phyloP scores from a whole-genome alignment of 2,797 vertebrate genomes.

The Pseudochirops cupreus region DNA sequence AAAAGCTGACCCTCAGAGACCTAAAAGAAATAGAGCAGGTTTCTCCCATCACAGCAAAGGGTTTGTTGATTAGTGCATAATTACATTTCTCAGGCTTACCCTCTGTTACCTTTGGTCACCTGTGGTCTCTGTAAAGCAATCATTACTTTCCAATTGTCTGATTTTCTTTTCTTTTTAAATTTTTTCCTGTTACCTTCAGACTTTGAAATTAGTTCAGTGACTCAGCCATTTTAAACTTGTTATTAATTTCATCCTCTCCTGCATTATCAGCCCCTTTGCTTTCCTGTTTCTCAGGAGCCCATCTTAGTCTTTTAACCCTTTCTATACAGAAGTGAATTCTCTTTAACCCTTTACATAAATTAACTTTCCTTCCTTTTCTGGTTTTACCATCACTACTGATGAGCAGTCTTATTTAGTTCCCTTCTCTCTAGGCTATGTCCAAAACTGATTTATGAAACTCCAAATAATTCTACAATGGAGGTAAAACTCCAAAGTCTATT shows the following conservation, averaged over 20 bases:
- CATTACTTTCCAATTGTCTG: slow-evolving; percentile 47
- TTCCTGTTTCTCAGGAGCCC: slow-evolving; percentile 23
- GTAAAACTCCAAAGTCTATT: slow-evolving; percentile 10
- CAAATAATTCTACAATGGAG: not conserved
- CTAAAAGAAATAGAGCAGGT: not conserved
- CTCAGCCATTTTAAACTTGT: slow-evolving; percentile 62
- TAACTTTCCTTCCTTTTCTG: not conserved
- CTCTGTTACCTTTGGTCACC: slow-evolving; percentile 35
- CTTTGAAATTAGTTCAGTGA: slow-evolving; percentile 60
- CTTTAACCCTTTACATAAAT: not conserved
- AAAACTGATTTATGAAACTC: not conserved
- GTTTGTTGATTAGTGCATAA: not conserved
- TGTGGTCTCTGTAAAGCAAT: slow-evolving; percentile 59
- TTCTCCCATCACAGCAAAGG: not conserved
- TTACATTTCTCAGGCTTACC: not conserved
- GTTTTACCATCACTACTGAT: not conserved
- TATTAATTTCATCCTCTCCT: slow-evolving; percentile 6
- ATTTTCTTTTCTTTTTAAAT: not conserved
- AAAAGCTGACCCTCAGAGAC: not conserved
- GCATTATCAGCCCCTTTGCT: not conserved
- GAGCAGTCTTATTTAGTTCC: not conserved
- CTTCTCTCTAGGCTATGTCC: not conserved
- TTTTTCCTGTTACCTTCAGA: slow-evolving; percentile 37
- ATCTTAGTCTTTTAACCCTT: not conserved
- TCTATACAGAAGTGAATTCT: not conserved